Evolutionary conservation across 2,888 invertebrate genomes (phyloP), one percentile per base, ranked within the genome.

Genomic region (Petrolisthes manimaculis): DNA sequence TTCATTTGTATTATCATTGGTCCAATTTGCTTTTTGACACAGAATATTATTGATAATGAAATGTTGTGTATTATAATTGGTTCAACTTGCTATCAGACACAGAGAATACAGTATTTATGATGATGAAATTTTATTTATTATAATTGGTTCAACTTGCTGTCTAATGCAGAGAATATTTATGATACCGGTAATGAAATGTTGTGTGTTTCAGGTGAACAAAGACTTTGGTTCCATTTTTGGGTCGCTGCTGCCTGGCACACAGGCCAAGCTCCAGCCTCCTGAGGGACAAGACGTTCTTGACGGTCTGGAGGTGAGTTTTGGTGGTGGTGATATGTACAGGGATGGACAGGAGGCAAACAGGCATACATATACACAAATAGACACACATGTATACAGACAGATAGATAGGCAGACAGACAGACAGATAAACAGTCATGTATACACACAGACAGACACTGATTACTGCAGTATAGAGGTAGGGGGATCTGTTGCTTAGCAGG

Each of bases 161-260:
- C 37, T 37, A 37, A 37, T 37, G 37, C 37, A 37, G 37, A 37
- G 37, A 37, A 37, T 37, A 37, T 37, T 37, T 37, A 37, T 37
- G 37, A 37, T 37, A 37, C 37, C 37, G 37, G 37, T 37, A 37
- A 37, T 37, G 37, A 37, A 92, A 93, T 53, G 93, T 24, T 18
- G 6, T 69, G 14, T 61, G 37, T 71, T 78, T 56, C 83, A 95
- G 93, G 98, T 99, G 0, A 97, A 97, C 93, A 94, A 95, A 92
- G 98, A 99, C 94, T 99, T 99, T 93, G 97, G 97, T 12, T 96
- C 97, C 56, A 99, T 99, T 93, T 99, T 99, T 94, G 95, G 96
- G 90, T 96, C 97, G 2, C 94, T 99, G 90, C 94, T 99, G 92
- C 97, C 98, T 3, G 98, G 98, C 0, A 96, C 99, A 0, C 95